A percentile compares a stretch with the other conserved stretches of the same genome.
Evolutionary conservation across 2,888 invertebrate genomes (phyloP).

Genomic region (Psococerastis gibbosa): DNA sequence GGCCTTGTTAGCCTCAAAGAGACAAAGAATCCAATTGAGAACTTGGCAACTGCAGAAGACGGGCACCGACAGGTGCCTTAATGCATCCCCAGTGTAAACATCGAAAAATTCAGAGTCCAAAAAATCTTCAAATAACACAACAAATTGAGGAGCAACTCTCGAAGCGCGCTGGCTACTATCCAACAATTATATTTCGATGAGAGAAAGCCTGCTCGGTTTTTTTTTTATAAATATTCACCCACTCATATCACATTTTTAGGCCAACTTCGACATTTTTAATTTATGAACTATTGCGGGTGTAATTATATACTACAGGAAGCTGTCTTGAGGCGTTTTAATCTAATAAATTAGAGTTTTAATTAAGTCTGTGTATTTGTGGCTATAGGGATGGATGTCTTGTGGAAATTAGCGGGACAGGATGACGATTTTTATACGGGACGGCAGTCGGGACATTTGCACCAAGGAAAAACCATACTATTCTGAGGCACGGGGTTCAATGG

Average conservation of each 20-base stretch:
- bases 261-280: no score
- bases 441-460: no score
- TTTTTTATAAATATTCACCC: no score
- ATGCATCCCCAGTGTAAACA: not conserved
- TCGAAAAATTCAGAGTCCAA: not conserved
- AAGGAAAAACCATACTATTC: no score
- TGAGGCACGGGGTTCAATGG: no score
- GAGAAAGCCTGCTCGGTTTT: not conserved
- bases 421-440: no score
- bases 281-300: no score
- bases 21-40: not conserved
- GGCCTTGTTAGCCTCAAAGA: not conserved
- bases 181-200: not conserved
- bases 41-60: not conserved
- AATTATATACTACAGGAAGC: no score
- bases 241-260: no score
- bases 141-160: not conserved
- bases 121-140: not conserved
- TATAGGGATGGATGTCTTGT: no score
- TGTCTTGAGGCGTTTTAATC: no score
- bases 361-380: not conserved
- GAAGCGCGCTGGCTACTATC: not conserved
- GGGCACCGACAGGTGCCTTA: not conserved
- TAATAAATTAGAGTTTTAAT: not conserved
- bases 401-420: no score